These are phyloP conservation scores for Papilio xuthus DNA, from an alignment of 1,140 invertebrate species.

Conservation along the genomic window DNA sequence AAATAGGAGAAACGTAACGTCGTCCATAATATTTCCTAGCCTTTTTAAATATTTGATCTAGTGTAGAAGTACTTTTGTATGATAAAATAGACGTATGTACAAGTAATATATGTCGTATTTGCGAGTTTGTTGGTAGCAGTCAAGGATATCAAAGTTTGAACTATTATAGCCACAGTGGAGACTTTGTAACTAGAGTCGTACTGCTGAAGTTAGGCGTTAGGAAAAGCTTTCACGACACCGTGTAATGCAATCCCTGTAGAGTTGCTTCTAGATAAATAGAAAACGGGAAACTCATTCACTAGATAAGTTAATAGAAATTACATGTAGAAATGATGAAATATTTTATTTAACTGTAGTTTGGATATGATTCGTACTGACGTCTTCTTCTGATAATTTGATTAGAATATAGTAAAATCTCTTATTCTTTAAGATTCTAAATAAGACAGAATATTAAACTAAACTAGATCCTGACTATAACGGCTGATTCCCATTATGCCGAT, in stretches of 20 bases:
- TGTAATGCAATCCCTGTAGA: constrained; percentile 1
- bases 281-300: background rate
- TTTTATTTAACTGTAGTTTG: background rate
- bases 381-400: too few species aligned
- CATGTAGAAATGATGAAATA: background rate
- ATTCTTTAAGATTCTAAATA: too few species aligned
- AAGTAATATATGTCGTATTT: constrained; percentile 3
- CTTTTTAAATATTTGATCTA: constrained; percentile 6
- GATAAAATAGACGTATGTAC: background rate
- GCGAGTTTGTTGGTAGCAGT: constrained; percentile 1
- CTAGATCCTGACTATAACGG: too few species aligned
- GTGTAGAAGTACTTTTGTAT: background rate
- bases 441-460: too few species aligned
- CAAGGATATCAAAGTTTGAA: constrained; percentile 35
- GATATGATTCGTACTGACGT: too few species aligned
- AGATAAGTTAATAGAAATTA: background rate
- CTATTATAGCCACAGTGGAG: constrained; percentile 23
- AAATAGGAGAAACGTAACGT: background rate
- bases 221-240: constrained; percentile 19
- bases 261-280: background rate
- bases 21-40: background rate
- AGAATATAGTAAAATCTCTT: too few species aligned
- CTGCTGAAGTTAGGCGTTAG: constrained; percentile 26
- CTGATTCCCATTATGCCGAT: too few species aligned
- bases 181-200: constrained; percentile 37